Evolutionary conservation across 30 jellyfish, hydroid and myxozoan species (phyloP).

Genomic region (Hydractinia echinata): DNA sequence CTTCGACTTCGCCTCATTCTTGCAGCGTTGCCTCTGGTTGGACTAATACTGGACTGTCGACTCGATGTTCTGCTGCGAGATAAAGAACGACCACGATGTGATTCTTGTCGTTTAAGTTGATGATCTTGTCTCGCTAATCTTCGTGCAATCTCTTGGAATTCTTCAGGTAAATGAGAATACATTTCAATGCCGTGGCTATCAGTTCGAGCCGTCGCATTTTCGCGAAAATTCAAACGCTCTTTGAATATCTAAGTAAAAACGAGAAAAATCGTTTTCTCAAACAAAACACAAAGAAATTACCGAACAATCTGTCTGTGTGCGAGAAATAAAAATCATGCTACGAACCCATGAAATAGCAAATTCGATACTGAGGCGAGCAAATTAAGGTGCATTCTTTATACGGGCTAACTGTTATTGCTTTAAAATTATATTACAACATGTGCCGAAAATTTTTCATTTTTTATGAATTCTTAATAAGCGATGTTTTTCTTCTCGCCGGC

Average conservation of each 20-base stretch:
- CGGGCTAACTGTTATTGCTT: too few species aligned
- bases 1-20: slow-evolving; percentile 1
- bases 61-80: slow-evolving; percentile 87
- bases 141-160: slow-evolving; percentile 97
- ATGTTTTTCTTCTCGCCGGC: too few species aligned
- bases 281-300: too few species aligned
- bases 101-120: slow-evolving; percentile 53
- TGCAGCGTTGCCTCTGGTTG: slow-evolving; percentile 65
- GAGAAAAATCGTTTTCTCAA: background rate
- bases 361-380: too few species aligned
- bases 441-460: too few species aligned
- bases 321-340: too few species aligned
- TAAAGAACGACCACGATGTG: slow-evolving; percentile 49
- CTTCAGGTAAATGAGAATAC: slow-evolving; percentile 94
- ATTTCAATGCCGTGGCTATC: slow-evolving; percentile 94
- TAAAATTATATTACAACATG: too few species aligned
- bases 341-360: too few species aligned
- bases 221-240: slow-evolving; percentile 69
- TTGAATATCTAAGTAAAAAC: slow-evolving; percentile 56
- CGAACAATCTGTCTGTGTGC: too few species aligned
- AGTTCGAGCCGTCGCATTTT: slow-evolving; percentile 84
- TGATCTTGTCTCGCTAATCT: slow-evolving; percentile 89
- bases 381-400: too few species aligned
- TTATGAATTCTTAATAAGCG: too few species aligned
- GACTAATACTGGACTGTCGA: slow-evolving; percentile 88